Conservation (phyloP, 2,113 vertebrate genomes). For the Prionailurus bengalensis region DNA sequence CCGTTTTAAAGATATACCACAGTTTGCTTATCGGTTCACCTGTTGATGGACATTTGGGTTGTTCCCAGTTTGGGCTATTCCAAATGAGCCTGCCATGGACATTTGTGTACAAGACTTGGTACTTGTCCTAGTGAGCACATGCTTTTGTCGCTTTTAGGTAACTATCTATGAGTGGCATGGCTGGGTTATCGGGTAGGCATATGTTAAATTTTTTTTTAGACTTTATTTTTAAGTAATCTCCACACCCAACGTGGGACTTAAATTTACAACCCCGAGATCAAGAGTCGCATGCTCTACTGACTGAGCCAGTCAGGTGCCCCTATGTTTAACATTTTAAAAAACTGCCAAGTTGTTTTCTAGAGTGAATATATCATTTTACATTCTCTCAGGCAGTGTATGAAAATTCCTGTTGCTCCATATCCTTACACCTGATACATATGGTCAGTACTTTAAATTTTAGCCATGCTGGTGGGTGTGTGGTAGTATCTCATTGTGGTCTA, state of each 20-base stretch:
- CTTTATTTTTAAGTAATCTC: neutral
- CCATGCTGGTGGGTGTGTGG: neutral
- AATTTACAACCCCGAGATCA: neutral
- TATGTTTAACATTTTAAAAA: constrained; percentile 18
- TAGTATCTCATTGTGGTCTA: neutral
- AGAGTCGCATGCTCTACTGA: neutral
- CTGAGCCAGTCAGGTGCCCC: neutral
- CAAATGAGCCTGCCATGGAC: neutral
- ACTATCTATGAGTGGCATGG: neutral
- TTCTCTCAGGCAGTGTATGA: neutral
- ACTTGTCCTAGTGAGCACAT: neutral
- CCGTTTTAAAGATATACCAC: neutral
- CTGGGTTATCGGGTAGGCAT: neutral
- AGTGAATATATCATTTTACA: neutral
- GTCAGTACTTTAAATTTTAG: neutral
- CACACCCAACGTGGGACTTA: neutral
- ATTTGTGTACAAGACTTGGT: neutral
- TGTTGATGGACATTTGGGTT: neutral
- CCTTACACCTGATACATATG: neutral
- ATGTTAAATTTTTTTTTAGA: neutral
- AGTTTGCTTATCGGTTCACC: neutral
- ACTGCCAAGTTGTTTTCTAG: neutral
- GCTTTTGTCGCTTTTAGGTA: neutral
- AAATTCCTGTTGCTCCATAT: neutral
- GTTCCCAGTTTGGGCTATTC: neutral